Evolutionary conservation across 2,113 vertebrate genomes (phyloP), one percentile per base, ranked within the genome.

Genomic region (Phycodurus eques): DNA sequence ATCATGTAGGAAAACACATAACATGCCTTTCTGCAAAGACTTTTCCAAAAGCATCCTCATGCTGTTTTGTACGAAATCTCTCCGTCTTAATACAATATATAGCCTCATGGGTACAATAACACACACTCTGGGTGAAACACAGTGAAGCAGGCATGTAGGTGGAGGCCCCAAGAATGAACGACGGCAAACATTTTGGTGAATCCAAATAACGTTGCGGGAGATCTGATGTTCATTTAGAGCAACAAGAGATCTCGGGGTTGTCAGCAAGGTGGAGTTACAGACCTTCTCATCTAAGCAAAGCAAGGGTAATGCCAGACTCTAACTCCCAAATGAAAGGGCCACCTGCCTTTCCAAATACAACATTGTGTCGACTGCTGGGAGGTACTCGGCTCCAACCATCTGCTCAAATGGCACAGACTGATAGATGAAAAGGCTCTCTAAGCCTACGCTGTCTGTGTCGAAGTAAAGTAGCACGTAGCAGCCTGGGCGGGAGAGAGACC

Each of bases 321-420:
- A 56, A 71, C 68, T 71, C 46, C 75, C 67, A 2, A n/a, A 63
- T 31, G 51, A 75, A 1, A 17, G 31, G 33, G 22, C 20, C 59
- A 71, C 43, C 68, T 67, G 72, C 77, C 80, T 60, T 70, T 80
- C 65, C 59, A 75, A 43, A 76, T 71, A 62, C 79, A 65, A 15
- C 68, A 59, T 20, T 17, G 64, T 19, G 20, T 72, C 71, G 51
- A n/a, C 74, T 71, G 67, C 71, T 69, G 67, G 35, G 68, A 76
- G 77, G 78, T 76, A 65, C 73, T 78, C 60, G 69, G 78, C 80
- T 72, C 77, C 56, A 42, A 75, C 71, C 77, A 80, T 85, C 82
- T 84, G 81, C 80, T 90, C 80, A 84, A 88, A 88, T 14, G 79
- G 5, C n/a, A 51, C 7, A 43, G 59, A 47, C 74, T 10, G 72